Percentiles rank a stretch among this genome's conserved stretches.
These are phyloP conservation scores for Caenorhabditis afra DNA, from an alignment of 2,888 invertebrate genomes.

Conservation along the genomic window DNA sequence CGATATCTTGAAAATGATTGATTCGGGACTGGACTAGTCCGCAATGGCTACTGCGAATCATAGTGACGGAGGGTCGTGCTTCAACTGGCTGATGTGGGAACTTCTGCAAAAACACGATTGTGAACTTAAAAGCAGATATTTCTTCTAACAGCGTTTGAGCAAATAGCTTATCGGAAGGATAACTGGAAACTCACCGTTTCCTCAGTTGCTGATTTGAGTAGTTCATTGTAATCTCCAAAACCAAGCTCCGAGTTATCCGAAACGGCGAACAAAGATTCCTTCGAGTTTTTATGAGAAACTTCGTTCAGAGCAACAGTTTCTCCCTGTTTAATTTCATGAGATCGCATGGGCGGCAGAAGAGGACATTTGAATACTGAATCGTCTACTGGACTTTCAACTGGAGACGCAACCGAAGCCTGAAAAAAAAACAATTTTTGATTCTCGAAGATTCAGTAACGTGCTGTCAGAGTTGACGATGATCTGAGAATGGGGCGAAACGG, in stretches of 20 bases:
- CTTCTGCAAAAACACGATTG: conserved; percentile 25
- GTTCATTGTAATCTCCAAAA: conserved; percentile 53
- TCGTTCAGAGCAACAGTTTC: background rate
- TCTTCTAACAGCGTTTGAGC: too few species aligned
- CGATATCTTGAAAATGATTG: conserved; percentile 52
- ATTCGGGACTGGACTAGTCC: conserved; percentile 56
- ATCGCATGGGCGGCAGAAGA: conserved; percentile 47
- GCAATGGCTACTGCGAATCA: conserved; percentile 31
- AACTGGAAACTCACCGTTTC: conserved; percentile 44
- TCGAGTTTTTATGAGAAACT: background rate
- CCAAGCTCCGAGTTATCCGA: conserved; percentile 18
- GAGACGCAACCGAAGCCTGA: too few species aligned
- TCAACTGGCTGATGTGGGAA: conserved; percentile 36
- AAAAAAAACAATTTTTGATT: background rate
- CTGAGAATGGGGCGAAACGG: conserved; percentile 8
- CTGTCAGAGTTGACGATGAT: conserved; percentile 26
- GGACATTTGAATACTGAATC: conserved; percentile 44
- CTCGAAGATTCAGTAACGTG: background rate
- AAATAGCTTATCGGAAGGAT: too few species aligned
- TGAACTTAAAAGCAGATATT: background rate
- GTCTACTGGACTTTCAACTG: background rate
- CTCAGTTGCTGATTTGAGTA: conserved; percentile 32
- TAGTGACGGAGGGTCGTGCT: conserved; percentile 44
- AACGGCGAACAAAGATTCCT: background rate
- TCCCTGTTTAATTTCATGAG: conserved; percentile 27